Base-by-base conservation (phyloP, 2,888 invertebrate species). In the Thera obeliscata region DNA sequence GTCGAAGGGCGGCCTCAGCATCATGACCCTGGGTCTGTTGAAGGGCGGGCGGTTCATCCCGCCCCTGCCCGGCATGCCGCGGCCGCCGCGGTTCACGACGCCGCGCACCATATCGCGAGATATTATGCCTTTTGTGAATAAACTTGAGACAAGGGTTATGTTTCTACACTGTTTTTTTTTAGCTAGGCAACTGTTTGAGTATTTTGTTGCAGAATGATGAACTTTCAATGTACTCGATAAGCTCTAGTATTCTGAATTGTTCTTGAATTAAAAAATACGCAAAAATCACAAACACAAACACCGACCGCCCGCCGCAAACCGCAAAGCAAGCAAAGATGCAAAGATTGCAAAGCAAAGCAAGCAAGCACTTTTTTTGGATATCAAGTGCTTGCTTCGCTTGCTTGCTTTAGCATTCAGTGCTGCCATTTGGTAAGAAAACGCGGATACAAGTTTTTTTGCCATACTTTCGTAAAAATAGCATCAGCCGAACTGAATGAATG, bases 1-100 rank as follows among this genome's bases (percentile, higher is more conserved):
- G 84, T 98, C 98, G 79, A 98, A 98, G 0, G 98, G 98, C 78
- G 98, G 97, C 46, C 97, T 94, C 69, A 86, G 88, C 93, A 90
- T 86, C 73, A 90, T 62, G n/a, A 90, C 85, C 43, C 93, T 82
- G 1, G 93, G 93, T 66, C 93, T 86, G 76, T 87, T 91, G 78
- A 90, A 92, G 50, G 90, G 91, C 61, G 91, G 91, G 33, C 92
- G 91, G 8, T 93, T 92, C 86, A 96, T 95, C 59, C 91, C 91
- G 50, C 96, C 96, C 41, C 95, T 94, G 0, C 91, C 84, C 71
- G 96, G 94, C 87, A 96, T 95, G 57, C 95, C 96, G 84, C 96
- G 95, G 46, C 95, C 95, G 70, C 96, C 95, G 87, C 95, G 95
- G 73, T 96, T 41, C 6, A 41, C 95, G 11, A 82, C 74, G 67